Evolutionary conservation across 2,113 vertebrate genomes (phyloP).

Genomic region (chimpanzee (Pan troglodytes)): DNA sequence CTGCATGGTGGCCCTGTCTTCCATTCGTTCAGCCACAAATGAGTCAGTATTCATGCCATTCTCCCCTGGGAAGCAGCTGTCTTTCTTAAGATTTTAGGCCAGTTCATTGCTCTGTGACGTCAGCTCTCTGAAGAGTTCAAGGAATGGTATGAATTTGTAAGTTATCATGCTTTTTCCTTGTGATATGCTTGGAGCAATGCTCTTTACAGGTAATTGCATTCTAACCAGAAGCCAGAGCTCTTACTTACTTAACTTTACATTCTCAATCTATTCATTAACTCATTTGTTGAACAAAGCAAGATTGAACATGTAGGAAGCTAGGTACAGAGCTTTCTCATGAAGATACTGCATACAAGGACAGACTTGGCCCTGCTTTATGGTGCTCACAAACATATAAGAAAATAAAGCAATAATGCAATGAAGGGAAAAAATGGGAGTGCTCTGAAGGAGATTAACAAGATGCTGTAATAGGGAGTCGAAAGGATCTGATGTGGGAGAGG

Average conservation of each 20-base stretch:
- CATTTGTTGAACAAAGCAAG: too few relatives aligned
- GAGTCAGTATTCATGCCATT: not conserved
- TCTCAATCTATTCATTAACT: not conserved
- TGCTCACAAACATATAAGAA: not conserved
- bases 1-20: not conserved
- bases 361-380: not conserved
- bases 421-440: not conserved
- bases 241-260: not conserved
- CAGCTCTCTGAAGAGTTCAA: not conserved
- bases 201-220: not conserved
- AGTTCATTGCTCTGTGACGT: not conserved
- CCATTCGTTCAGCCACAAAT: not conserved
- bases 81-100: not conserved
- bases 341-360: not conserved
- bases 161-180: not conserved
- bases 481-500: not conserved
- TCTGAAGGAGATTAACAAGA: not conserved
- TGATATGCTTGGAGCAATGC: not conserved
- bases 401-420: not conserved
- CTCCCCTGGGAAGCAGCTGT: too few relatives aligned
- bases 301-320: not conserved
- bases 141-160: not conserved
- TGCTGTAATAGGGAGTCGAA: too few relatives aligned
- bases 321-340: not conserved
- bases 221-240: not conserved